These are phyloP conservation scores for Sepiola atlantica DNA, from an alignment of 2,888 invertebrate species.

Conservation along the genomic window DNA sequence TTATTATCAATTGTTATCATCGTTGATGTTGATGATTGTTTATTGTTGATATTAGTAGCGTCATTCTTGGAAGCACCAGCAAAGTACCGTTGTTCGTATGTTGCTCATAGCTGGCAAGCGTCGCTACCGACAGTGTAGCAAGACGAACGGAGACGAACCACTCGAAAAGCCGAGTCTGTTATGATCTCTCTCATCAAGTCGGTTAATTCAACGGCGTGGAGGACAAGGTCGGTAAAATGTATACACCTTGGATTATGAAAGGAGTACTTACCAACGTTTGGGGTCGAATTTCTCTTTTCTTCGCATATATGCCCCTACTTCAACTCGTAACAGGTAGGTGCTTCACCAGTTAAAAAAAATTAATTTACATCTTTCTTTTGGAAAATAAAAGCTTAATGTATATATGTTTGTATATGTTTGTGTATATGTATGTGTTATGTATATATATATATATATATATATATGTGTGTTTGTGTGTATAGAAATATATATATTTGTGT, in stretches of 20 bases:
- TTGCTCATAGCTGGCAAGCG: not conserved
- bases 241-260: slow-evolving; percentile 45
- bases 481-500: too few relatives aligned
- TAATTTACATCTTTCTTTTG: too few relatives aligned
- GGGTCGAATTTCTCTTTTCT: slow-evolving; percentile 43
- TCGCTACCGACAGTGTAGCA: slow-evolving; percentile 32
- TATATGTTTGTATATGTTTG: too few relatives aligned
- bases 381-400: too few relatives aligned
- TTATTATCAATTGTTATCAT: not conserved
- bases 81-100: not conserved
- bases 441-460: too few relatives aligned
- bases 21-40: not conserved
- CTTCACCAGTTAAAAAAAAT: not conserved
- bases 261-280: slow-evolving; percentile 43
- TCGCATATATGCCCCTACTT: slow-evolving; percentile 47
- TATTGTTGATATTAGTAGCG: not conserved
- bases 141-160: not conserved
- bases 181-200: slow-evolving; percentile 32
- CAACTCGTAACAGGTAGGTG: slow-evolving; percentile 46
- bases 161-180: slow-evolving; percentile 32
- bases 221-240: slow-evolving; percentile 41
- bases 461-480: too few relatives aligned
- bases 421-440: too few relatives aligned
- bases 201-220: slow-evolving; percentile 42
- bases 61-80: not conserved